Base-by-base conservation (phyloP, 2,797 vertebrate genomes). In the Limosa lapponica region DNA sequence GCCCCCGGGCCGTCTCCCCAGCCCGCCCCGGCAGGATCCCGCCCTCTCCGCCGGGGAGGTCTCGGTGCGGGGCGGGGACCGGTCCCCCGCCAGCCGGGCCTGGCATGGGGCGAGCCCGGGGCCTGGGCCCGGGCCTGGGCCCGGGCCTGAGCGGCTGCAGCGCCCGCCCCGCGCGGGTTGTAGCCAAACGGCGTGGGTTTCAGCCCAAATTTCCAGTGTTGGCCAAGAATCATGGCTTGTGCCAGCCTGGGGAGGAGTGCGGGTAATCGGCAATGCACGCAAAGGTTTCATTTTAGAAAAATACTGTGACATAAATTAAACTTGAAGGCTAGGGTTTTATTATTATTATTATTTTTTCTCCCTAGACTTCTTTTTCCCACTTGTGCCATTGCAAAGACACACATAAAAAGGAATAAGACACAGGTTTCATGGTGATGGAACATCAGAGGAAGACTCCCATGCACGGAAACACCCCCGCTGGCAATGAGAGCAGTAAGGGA, bases 191-290 rank as follows among this genome's bases (percentile, higher is more conserved):
- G 10, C 18, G 14, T 6, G 27, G 43, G 1, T 19, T 79, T 48
- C 5, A 14, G 25, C 6, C 25, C 54, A 3, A 1, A 0, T 11
- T 30, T 2, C 11, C n/a, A 6, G 2, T 1, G n/a, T 0, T 23
- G 73, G 41, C n/a, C 16, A 0, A 6, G 15, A 34, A 3, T 6
- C 25, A 0, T 1, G 4, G 1, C 8, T 23, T 2, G 8, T 20
- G 30, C 8, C 11, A 0, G 3, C 17, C 43, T 41, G 43, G 20
- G 62, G 37, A 34, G 27, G 8, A 3, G 4, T 7, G 2, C 0
- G 3, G 34, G 39, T 19, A 13, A 6, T 1, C 4, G 17, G 15
- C 5, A 9, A 2, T 17, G 20, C 3, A 8, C 5, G 28, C 32
- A 25, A 32, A 25, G 2, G 11, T 7, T 58, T 39, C 34, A 1